A percentile compares a stretch with the other conserved stretches of the same genome.
Conservation (phyloP, 30 jellyfish, hydroid and myxozoan species). For the Aurelia coerulea region DNA sequence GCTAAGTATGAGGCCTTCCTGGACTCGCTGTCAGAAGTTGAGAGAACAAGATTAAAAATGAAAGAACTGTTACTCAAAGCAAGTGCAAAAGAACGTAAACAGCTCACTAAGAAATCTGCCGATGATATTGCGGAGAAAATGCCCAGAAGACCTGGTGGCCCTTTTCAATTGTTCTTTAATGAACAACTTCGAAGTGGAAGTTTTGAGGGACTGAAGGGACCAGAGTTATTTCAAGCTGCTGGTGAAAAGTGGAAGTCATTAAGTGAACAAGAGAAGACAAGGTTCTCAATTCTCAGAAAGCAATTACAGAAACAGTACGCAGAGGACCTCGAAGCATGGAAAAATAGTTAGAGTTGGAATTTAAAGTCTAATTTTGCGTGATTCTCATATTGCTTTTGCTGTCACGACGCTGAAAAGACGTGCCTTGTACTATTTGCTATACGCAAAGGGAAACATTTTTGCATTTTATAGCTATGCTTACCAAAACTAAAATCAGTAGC, state of each 20-base stretch:
- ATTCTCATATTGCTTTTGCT: no score
- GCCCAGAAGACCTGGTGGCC: conserved; percentile 76
- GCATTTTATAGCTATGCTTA: no score
- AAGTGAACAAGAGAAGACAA: conserved; percentile 14
- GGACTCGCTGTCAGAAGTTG: conserved; percentile 63
- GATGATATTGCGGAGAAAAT: conserved; percentile 55
- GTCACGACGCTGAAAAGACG: no score
- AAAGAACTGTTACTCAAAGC: conserved; percentile 62
- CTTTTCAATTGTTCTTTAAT: conserved; percentile 49
- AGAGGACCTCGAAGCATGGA: conserved; percentile 63
- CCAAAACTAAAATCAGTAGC: no score
- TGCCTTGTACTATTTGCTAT: no score
- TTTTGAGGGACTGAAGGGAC: conserved; percentile 63
- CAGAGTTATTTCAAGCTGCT: conserved; percentile 59
- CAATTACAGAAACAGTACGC: conserved; percentile 24
- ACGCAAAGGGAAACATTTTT: no score
- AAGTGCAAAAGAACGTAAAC: conserved; percentile 49
- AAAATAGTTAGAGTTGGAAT: conserved; percentile 24
- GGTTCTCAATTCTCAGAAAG: conserved; percentile 14
- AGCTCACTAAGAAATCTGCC: conserved; percentile 27
- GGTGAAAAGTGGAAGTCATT: conserved; percentile 52
- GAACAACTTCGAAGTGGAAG: conserved; percentile 36
- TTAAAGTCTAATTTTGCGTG: neutral
- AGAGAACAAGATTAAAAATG: conserved; percentile 43
- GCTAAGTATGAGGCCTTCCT: conserved; percentile 63